These are phyloP conservation scores for Eilema depressum DNA, from an alignment of 2,888 invertebrate genomes.

Conservation along the genomic window DNA sequence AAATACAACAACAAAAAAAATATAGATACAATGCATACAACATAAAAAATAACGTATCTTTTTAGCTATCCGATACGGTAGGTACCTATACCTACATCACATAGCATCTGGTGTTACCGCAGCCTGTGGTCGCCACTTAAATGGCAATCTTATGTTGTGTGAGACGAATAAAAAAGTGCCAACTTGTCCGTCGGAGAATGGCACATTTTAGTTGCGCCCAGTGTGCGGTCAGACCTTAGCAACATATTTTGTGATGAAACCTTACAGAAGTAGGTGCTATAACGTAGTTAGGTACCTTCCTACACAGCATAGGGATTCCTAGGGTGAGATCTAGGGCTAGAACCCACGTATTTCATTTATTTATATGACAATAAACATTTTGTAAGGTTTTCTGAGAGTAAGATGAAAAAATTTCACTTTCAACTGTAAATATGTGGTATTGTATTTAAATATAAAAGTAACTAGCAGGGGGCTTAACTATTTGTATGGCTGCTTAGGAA, in stretches of 20 bases:
- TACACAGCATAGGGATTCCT: no score
- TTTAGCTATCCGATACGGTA: neutral
- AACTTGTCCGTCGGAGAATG: conserved; percentile 36
- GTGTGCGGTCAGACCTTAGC: conserved; percentile 42
- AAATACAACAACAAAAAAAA: no score
- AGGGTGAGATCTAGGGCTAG: no score
- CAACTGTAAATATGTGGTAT: no score
- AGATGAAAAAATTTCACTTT: no score
- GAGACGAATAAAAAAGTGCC: conserved; percentile 57
- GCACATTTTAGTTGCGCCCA: conserved; percentile 29
- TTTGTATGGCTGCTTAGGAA: no score
- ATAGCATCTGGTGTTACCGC: conserved; percentile 16
- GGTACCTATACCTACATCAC: neutral
- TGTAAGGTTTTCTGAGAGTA: no score
- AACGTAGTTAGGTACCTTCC: neutral
- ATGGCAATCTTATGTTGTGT: conserved; percentile 71
- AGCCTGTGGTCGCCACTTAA: conserved; percentile 67
- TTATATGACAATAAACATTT: no score
- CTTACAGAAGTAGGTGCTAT: neutral
- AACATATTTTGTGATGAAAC: neutral
- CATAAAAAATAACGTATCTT: neutral
- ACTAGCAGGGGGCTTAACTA: no score
- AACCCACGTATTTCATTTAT: no score
- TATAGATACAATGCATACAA: no score
- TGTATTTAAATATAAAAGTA: no score